Percentiles rank a stretch among this genome's conserved stretches.
These are phyloP conservation scores for Sciurus vulgaris DNA, from an alignment of 2,797 vertebrate genomes.

Conservation along the genomic window DNA sequence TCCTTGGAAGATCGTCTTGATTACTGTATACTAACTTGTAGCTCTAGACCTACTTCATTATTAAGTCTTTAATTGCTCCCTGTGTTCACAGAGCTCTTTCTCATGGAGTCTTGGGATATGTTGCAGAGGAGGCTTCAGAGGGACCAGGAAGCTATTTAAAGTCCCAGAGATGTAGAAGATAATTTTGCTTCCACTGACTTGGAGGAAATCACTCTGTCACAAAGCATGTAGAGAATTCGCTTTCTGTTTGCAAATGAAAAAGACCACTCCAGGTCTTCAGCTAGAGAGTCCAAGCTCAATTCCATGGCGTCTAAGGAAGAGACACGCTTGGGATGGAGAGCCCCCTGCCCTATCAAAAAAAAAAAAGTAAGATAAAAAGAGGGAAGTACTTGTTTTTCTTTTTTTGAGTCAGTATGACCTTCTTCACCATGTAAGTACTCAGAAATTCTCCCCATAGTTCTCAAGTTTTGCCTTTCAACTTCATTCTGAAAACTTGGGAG, in stretches of 20 bases:
- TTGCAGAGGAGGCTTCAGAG: neutral
- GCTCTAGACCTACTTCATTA: neutral
- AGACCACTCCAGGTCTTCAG: neutral
- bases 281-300: neutral
- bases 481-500: neutral
- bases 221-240: neutral
- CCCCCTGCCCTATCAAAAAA: neutral
- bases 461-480: neutral
- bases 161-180: neutral
- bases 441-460: neutral
- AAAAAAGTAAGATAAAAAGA: neutral
- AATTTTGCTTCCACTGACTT: neutral
- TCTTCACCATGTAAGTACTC: neutral
- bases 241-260: neutral
- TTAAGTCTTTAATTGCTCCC: constrained; percentile 40
- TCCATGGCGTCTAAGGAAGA: neutral
- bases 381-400: neutral
- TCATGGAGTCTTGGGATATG: neutral
- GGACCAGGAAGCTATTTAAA: neutral
- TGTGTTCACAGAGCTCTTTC: neutral
- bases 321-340: neutral
- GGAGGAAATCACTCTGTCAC: neutral
- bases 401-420: neutral
- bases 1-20: neutral
- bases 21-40: neutral